These are phyloP conservation scores for Chaetogeoica ovagalla DNA, from an alignment of 2,888 invertebrate species.

Conservation along the genomic window DNA sequence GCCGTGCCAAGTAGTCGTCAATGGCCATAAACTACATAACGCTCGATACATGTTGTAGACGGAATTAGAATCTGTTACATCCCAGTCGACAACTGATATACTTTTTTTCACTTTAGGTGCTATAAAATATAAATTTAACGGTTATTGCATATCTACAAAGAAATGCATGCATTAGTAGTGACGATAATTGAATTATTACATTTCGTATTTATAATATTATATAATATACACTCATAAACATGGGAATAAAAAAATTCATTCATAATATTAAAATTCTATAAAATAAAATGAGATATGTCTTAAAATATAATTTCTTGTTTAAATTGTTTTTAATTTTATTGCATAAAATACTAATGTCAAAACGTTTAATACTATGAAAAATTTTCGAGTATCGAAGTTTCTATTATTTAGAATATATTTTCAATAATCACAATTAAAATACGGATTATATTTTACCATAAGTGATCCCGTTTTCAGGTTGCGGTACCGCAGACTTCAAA, in stretches of 20 bases:
- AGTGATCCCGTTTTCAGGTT: conserved; percentile 67
- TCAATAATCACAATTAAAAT: conserved; percentile 1
- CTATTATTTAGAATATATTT: background rate
- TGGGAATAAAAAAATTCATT: no score
- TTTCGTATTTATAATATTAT: background rate
- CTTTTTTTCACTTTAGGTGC: conserved; percentile 73
- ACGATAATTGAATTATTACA: background rate
- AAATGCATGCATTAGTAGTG: background rate
- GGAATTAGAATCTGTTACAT: conserved; percentile 66
- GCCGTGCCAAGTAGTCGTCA: conserved; percentile 68
- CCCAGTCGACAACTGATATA: conserved; percentile 71
- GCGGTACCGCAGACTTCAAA: conserved; percentile 66
- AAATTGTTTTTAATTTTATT: no score
- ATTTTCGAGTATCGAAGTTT: no score
- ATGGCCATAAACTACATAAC: conserved; percentile 67
- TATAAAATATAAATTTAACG: conserved; percentile 60
- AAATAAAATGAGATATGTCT: no score
- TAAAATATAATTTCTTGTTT: no score
- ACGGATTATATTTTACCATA: conserved; percentile 66
- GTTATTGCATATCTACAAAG: background rate
- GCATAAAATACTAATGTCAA: no score
- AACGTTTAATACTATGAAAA: no score
- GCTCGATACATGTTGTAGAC: conserved; percentile 75
- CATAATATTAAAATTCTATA: no score
- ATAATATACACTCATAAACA: no score